Conservation (phyloP, 2,797 vertebrate genomes). For the Mallotus villosus region DNA sequence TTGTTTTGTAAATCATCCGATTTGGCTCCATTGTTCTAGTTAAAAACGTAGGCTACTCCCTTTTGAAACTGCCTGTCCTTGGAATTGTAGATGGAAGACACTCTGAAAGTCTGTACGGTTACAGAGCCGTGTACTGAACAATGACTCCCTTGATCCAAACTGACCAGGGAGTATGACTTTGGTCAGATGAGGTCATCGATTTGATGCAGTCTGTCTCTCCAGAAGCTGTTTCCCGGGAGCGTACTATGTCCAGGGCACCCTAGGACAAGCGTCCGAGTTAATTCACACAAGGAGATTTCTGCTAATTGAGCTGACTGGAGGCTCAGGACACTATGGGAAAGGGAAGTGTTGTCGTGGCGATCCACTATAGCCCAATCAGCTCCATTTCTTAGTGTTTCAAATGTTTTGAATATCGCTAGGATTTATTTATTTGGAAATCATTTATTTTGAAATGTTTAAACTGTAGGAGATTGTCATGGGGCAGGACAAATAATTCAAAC, state of each 20-base stretch:
- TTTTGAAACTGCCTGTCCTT: too few species aligned
- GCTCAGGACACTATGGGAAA: conserved; percentile 13
- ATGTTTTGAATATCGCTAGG: too few species aligned
- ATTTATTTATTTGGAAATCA: too few species aligned
- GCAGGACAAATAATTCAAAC: too few species aligned
- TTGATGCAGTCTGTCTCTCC: conserved; percentile 37
- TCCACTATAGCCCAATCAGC: neutral
- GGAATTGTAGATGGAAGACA: neutral
- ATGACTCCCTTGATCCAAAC: neutral
- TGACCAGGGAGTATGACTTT: conserved; percentile 16
- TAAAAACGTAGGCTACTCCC: too few species aligned
- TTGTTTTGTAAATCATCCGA: neutral
- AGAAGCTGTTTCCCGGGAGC: neutral
- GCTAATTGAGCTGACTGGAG: neutral
- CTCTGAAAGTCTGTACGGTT: neutral
- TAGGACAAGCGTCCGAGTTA: conserved; percentile 30
- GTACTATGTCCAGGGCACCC: conserved; percentile 24
- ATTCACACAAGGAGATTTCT: conserved; percentile 56
- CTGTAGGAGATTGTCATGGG: too few species aligned
- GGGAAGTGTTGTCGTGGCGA: neutral
- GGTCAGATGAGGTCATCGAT: conserved; percentile 28
- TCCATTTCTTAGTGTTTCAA: neutral
- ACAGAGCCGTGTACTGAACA: neutral
- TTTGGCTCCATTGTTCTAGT: neutral
- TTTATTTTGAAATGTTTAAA: too few species aligned